Evolutionary conservation across 2,113 vertebrate genomes (phyloP).

Genomic region (Piprites chloris): DNA sequence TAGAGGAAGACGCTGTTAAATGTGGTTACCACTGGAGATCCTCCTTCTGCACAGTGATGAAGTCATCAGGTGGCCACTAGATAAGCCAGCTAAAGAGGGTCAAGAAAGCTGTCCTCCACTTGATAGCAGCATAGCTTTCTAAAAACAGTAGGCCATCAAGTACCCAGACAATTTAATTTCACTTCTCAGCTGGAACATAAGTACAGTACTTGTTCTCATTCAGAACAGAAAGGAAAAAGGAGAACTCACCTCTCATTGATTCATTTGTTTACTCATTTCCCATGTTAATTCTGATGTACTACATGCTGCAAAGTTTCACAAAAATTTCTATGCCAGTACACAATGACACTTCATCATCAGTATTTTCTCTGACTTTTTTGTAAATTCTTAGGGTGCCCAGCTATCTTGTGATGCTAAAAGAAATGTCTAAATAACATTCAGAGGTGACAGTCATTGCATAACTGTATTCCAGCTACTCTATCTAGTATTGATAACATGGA

Average conservation of each 20-base stretch:
- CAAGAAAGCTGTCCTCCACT: slow-evolving; percentile 49
- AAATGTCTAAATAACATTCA: background rate
- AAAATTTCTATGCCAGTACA: background rate
- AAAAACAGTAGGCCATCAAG: slow-evolving; percentile 62
- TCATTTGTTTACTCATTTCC: background rate
- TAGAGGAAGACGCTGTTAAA: background rate
- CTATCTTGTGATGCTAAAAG: background rate
- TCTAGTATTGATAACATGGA: background rate
- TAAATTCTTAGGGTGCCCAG: background rate
- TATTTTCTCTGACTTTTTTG: background rate
- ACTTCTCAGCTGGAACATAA: slow-evolving; percentile 62
- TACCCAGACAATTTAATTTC: slow-evolving; percentile 66
- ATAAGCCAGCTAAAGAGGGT: slow-evolving; percentile 60
- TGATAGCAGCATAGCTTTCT: slow-evolving; percentile 46
- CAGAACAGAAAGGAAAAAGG: slow-evolving; percentile 12
- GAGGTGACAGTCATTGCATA: background rate
- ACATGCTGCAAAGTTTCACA: background rate
- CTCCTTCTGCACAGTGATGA: background rate
- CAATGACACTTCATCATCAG: background rate
- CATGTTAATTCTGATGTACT: background rate
- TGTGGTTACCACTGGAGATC: background rate
- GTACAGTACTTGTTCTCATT: slow-evolving; percentile 45
- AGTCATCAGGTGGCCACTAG: background rate
- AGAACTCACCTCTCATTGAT: background rate
- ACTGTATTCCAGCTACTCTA: background rate